phyloP scores from a whole-genome alignment of 2,113 vertebrate species.

The human region GRCh38 chr18:36478501-36479000 shows the following conservation, averaged over 20 bases:
- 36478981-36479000: background rate
- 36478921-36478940: background rate
- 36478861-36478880: background rate
- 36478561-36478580: background rate
- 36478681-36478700: background rate
- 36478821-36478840: rapidly evolving
- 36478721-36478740: background rate
- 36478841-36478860: background rate
- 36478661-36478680: background rate
- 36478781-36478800: background rate
- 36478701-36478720: background rate
- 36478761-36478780: background rate
- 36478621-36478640: background rate
- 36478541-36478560: too few relatives aligned
- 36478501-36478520: too few relatives aligned
- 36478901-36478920: background rate
- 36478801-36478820: background rate
- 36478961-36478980: background rate
- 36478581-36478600: background rate
- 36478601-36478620: background rate
- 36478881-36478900: background rate
- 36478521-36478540: too few relatives aligned
- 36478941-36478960: background rate
- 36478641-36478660: background rate
- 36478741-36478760: background rate